phyloP scores from a whole-genome alignment of 2,888 invertebrate genomes.

The Strigamia crassipes region DNA sequence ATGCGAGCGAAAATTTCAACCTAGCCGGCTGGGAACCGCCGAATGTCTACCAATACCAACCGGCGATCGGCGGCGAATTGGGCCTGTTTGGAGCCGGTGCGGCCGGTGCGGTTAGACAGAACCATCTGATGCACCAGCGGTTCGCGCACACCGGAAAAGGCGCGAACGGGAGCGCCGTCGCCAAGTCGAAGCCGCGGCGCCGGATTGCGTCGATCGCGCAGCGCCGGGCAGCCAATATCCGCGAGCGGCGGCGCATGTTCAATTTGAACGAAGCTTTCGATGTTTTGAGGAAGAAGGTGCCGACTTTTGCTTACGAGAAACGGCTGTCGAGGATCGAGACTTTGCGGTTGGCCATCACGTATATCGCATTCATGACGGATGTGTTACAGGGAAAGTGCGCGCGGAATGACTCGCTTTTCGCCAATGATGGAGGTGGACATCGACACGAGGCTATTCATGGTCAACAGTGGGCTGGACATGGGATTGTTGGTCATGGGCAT shows the following conservation, averaged over 20 bases:
- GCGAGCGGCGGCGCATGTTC: constrained; percentile 91
- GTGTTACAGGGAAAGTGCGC: constrained; percentile 63
- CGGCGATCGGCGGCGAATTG: constrained; percentile 43
- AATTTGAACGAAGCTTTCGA: constrained; percentile 96
- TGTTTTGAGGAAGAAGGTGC: constrained; percentile 85
- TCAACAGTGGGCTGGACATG: background rate
- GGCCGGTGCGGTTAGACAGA: constrained; percentile 13
- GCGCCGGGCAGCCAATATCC: constrained; percentile 87
- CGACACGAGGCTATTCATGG: background rate
- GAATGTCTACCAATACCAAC: constrained; percentile 47
- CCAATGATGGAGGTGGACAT: background rate
- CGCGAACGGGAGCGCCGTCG: background rate
- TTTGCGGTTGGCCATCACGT: constrained; percentile 88
- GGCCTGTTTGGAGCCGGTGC: constrained; percentile 41
- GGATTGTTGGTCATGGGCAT: background rate
- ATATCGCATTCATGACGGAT: constrained; percentile 96
- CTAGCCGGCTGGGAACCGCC: constrained; percentile 49
- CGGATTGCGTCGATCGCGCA: constrained; percentile 89
- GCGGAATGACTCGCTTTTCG: constrained; percentile 44
- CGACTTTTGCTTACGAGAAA: constrained; percentile 96
- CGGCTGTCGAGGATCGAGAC: constrained; percentile 94
- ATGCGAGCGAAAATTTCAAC: constrained; percentile 49
- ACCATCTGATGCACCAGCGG: constrained; percentile 28
- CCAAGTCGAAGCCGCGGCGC: constrained; percentile 71
- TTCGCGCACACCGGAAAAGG: constrained; percentile 35